Evolutionary conservation across 37 sponge, comb jelly and placozoan genomes (phyloP).

Genomic region (Hexactinellida sp.): DNA sequence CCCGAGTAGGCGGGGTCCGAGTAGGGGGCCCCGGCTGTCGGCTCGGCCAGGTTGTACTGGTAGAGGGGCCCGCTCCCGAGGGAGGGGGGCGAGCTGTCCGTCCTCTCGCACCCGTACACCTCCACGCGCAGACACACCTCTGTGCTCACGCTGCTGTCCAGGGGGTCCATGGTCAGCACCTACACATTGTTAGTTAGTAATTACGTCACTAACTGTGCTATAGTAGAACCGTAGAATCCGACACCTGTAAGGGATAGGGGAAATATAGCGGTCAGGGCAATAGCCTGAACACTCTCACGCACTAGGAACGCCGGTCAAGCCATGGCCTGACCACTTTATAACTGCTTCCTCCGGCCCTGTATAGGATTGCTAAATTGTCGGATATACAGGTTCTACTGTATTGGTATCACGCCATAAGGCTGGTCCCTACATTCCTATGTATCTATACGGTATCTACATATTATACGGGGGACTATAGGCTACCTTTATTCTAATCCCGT

Average conservation of each 20-base stretch:
- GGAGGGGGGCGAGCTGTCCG: neutral
- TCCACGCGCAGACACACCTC: neutral
- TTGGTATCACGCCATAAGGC: too few relatives aligned
- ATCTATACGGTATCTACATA: too few relatives aligned
- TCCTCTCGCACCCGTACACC: neutral
- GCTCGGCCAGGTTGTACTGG: neutral
- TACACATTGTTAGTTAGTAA: neutral
- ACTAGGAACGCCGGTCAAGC: too few relatives aligned
- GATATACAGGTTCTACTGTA: too few relatives aligned
- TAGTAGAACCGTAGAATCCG: neutral
- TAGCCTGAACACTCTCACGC: too few relatives aligned
- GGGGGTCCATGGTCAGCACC: neutral
- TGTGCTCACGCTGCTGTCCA: neutral
- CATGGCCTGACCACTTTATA: too few relatives aligned
- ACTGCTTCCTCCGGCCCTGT: too few relatives aligned
- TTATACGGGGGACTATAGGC: neutral
- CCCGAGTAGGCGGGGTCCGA: neutral
- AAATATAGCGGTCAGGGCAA: too few relatives aligned
- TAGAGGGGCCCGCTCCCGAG: neutral
- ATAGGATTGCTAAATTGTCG: too few relatives aligned
- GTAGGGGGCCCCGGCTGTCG: neutral
- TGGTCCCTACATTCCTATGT: too few relatives aligned
- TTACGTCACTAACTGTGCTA: too few relatives aligned
- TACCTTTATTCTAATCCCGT: constrained; percentile 5
- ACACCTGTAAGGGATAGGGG: too few relatives aligned